Conservation (phyloP, 2,888 invertebrate genomes). For the Microctonus brassicae region DNA sequence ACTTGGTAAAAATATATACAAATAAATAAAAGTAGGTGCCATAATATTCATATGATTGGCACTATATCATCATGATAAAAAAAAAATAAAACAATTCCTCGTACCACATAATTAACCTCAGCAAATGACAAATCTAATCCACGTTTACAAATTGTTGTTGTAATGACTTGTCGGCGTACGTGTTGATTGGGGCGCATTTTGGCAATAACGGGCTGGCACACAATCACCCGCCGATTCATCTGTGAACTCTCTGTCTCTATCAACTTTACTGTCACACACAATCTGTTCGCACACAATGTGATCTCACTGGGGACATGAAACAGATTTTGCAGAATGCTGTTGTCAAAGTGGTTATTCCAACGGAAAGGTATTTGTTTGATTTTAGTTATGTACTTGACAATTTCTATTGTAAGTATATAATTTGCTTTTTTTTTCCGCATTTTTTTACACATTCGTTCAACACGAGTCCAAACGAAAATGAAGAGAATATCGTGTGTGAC, state of each 20-base stretch:
- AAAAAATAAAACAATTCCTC: not conserved
- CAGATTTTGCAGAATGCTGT: conserved; percentile 91
- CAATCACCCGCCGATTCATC: conserved; percentile 29
- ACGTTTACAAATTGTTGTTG: conserved; percentile 60
- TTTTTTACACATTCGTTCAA: conserved; percentile 6
- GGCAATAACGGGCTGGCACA: conserved; percentile 44
- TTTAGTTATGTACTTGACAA: conserved; percentile 50
- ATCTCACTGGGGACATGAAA: conserved; percentile 60
- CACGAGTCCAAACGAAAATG: conserved; percentile 20
- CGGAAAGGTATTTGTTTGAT: conserved; percentile 83
- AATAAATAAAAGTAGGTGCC: conserved; percentile 19
- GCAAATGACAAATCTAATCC: conserved; percentile 53
- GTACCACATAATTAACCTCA: conserved; percentile 11
- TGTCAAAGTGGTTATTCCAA: conserved; percentile 98
- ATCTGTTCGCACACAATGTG: conserved; percentile 41
- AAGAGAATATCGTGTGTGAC: conserved; percentile 31
- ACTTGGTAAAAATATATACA: not conserved
- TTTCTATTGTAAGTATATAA: conserved; percentile 55
- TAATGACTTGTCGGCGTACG: conserved; percentile 50
- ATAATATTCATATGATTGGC: conserved; percentile 5
- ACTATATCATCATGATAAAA: conserved; percentile 27
- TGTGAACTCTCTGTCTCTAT: conserved; percentile 30
- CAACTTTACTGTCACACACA: conserved; percentile 35
- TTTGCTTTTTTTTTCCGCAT: not conserved
- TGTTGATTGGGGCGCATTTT: conserved; percentile 45